Conservation (phyloP, 2,113 vertebrate species). For the Opisthocomus hoazin region DNA sequence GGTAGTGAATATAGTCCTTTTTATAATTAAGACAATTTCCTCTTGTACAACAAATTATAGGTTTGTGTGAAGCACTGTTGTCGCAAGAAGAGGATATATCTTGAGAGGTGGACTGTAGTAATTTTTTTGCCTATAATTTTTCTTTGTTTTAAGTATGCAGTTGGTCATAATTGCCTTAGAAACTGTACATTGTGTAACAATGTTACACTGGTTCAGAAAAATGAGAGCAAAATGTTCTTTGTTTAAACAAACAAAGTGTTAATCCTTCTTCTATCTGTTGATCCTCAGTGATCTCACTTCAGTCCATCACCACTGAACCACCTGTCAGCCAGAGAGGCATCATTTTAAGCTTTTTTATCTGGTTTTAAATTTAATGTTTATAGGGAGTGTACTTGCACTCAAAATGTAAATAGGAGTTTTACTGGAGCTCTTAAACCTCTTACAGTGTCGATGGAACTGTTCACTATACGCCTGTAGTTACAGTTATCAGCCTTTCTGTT, state of each 20-base stretch:
- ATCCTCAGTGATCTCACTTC: not conserved
- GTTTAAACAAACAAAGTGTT: conserved; percentile 7
- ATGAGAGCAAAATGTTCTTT: conserved; percentile 7
- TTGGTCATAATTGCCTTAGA: not conserved
- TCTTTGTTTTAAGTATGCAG: not conserved
- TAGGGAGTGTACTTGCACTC: conserved; percentile 11
- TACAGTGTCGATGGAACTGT: not conserved
- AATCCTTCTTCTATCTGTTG: conserved; percentile 2
- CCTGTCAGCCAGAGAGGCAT: conserved; percentile 18
- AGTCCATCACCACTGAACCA: not conserved
- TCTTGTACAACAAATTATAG: not conserved
- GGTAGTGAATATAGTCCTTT: not conserved
- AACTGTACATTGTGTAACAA: not conserved
- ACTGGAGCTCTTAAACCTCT: conserved; percentile 44
- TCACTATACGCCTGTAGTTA: not conserved
- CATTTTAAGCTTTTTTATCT: conserved; percentile 12
- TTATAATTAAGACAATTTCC: not conserved
- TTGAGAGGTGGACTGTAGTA: not conserved
- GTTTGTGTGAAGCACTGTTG: not conserved
- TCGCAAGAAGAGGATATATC: not conserved
- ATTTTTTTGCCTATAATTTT: not conserved
- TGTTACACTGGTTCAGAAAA: not conserved
- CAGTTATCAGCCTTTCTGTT: conserved; percentile 28
- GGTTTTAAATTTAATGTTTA: conserved; percentile 27
- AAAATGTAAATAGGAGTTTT: conserved; percentile 58